Evolutionary conservation across 2,888 invertebrate genomes (phyloP).

Genomic region (Erebia epiphron): DNA sequence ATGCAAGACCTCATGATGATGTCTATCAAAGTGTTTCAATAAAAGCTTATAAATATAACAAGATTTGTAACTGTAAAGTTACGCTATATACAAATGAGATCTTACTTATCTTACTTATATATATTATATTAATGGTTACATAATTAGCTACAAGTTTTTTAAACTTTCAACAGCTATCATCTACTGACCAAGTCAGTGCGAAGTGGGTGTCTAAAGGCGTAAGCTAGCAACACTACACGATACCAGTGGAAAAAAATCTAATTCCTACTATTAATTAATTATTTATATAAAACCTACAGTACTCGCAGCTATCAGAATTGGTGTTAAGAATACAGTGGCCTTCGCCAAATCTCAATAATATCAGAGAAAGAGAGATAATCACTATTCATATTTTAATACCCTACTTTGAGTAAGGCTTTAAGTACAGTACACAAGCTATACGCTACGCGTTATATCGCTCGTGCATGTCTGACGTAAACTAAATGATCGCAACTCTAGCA

Average conservation of each 20-base stretch:
- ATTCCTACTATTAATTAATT: slow-evolving; percentile 23
- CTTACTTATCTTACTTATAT: no score
- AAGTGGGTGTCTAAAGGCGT: slow-evolving; percentile 46
- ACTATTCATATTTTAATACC: slow-evolving; percentile 9
- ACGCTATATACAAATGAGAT: slow-evolving; percentile 73
- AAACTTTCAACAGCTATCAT: slow-evolving; percentile 63
- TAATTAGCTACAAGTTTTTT: slow-evolving; percentile 61
- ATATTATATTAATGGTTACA: slow-evolving; percentile 55
- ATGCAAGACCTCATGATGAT: no score
- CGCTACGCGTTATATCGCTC: slow-evolving; percentile 11
- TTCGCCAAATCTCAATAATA: slow-evolving; percentile 33
- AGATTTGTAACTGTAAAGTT: slow-evolving; percentile 27
- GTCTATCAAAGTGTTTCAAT: neutral
- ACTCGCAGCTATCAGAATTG: slow-evolving; percentile 38
- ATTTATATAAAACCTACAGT: slow-evolving; percentile 25
- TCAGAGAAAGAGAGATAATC: slow-evolving; percentile 23
- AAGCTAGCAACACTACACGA: slow-evolving; percentile 67
- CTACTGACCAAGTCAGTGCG: slow-evolving; percentile 65
- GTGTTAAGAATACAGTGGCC: slow-evolving; percentile 45
- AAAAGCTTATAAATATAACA: slow-evolving; percentile 24
- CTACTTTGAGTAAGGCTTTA: slow-evolving; percentile 21
- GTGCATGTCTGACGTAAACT: slow-evolving; percentile 18
- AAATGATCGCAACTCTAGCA: slow-evolving; percentile 1
- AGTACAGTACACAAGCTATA: slow-evolving; percentile 29
- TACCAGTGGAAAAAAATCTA: slow-evolving; percentile 30